phyloP scores from a whole-genome alignment of 2,888 invertebrate genomes.

The Helobdella robusta region DNA sequence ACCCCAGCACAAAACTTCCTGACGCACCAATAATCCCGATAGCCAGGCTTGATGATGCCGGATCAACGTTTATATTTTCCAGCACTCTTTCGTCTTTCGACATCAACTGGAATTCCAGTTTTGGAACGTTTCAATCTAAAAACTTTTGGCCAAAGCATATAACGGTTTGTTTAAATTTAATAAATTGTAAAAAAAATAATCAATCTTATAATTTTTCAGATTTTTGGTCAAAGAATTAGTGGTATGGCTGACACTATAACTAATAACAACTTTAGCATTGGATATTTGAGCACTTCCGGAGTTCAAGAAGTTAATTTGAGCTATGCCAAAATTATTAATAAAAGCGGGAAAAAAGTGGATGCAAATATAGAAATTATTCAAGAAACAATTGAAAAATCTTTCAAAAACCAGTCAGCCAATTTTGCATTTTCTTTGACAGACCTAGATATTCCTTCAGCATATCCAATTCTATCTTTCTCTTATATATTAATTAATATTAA shows the following conservation, averaged over 20 bases:
- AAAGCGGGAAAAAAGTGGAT: conserved; percentile 33
- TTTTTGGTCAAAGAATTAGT: conserved; percentile 17
- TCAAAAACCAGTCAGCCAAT: background rate
- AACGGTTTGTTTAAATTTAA: conserved; percentile 17
- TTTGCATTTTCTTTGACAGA: conserved; percentile 15
- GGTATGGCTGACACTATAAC: conserved; percentile 31
- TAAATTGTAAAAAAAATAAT: background rate
- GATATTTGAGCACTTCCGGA: conserved; percentile 40
- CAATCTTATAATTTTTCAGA: background rate
- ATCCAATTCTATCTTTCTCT: conserved; percentile 43
- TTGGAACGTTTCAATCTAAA: background rate
- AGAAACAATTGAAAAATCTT: conserved; percentile 24
- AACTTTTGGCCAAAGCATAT: background rate
- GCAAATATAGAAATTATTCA: conserved; percentile 36
- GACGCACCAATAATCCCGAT: conserved; percentile 35
- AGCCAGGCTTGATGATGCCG: background rate
- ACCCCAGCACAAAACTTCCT: conserved; percentile 26
- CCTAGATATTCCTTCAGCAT: conserved; percentile 29
- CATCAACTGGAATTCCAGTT: background rate
- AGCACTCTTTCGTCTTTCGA: conserved; percentile 14
- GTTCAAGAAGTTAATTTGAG: conserved; percentile 33
- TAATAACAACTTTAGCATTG: conserved; percentile 36
- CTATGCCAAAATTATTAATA: conserved; percentile 37
- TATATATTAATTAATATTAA: conserved; percentile 39
- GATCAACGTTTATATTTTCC: conserved; percentile 12